phyloP scores from a whole-genome alignment of 2,113 vertebrate genomes.

The Perca schrenkii region DNA sequence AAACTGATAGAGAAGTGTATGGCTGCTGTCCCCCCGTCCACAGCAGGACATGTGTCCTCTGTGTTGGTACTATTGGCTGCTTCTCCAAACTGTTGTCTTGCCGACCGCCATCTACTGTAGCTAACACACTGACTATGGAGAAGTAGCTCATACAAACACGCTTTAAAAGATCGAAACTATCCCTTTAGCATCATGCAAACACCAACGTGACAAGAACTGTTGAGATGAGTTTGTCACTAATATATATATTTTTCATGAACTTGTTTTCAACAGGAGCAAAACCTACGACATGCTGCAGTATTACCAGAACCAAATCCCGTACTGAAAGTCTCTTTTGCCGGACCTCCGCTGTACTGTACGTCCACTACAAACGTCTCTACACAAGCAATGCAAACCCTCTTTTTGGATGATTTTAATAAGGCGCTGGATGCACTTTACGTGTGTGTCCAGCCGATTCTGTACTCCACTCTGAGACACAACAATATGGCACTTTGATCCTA shows the following conservation, averaged over 20 bases:
- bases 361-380: slow-evolving; percentile 1
- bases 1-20: no score
- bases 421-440: background rate
- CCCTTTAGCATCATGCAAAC: no score
- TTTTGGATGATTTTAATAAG: background rate
- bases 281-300: slow-evolving; percentile 99
- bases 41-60: no score
- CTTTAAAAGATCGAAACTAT: no score
- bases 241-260: background rate
- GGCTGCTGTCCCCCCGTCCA: no score
- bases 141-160: no score
- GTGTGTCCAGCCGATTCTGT: background rate
- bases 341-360: slow-evolving; percentile 1
- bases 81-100: no score
- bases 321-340: slow-evolving; percentile 82
- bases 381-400: slow-evolving; percentile 38
- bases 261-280: slow-evolving; percentile 89
- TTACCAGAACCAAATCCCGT: slow-evolving; percentile 99
- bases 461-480: background rate
- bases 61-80: no score
- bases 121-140: no score
- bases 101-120: no score
- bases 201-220: background rate
- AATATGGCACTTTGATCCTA: slow-evolving; percentile 34
- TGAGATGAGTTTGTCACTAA: background rate